Percentiles rank a stretch among this genome's conserved stretches.
Evolutionary conservation across 2,888 invertebrate species (phyloP).

Genomic region (Rhabditoides inermis): DNA sequence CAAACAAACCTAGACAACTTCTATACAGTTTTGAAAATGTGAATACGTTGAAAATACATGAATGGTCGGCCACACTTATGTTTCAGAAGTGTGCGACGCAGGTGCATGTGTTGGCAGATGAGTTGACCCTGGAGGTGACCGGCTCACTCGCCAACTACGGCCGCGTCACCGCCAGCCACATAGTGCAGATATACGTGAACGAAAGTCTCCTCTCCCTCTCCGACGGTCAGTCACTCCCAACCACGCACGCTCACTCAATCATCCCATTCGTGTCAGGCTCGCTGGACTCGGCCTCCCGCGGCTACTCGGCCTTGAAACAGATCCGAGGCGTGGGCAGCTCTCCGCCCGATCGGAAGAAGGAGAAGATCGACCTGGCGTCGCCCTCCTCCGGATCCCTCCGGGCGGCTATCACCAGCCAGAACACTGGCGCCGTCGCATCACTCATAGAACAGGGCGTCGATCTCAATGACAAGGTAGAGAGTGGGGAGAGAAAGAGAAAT

Average conservation of each 20-base stretch:
- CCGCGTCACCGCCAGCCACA: slow-evolving; percentile 21
- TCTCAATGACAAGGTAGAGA: slow-evolving; percentile 21
- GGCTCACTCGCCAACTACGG: slow-evolving; percentile 34
- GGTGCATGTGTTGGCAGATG: slow-evolving; percentile 17
- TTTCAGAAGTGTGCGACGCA: too few species aligned
- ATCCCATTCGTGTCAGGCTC: too few species aligned
- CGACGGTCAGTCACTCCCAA: slow-evolving; percentile 12
- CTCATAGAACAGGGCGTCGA: slow-evolving; percentile 33
- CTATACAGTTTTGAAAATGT: too few species aligned
- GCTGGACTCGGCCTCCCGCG: too few species aligned
- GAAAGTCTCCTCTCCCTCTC: slow-evolving; percentile 23
- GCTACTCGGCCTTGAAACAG: slow-evolving; percentile 24
- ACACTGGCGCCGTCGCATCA: slow-evolving; percentile 23
- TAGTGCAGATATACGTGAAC: slow-evolving; percentile 15
- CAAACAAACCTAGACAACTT: too few species aligned
- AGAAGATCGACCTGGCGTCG: too few species aligned
- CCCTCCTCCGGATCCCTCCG: slow-evolving; percentile 24
- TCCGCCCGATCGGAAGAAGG: slow-evolving; percentile 6
- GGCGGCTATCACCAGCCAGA: slow-evolving; percentile 21
- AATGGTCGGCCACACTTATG: too few species aligned
- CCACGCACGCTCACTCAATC: background rate
- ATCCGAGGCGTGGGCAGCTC: slow-evolving; percentile 18
- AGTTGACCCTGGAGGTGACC: slow-evolving; percentile 13
- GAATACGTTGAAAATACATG: too few species aligned
- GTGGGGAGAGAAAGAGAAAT: background rate